Evolutionary conservation across 2,888 invertebrate genomes (phyloP), one percentile per base, ranked within the genome.

Genomic region (Pollenia amentaria): DNA sequence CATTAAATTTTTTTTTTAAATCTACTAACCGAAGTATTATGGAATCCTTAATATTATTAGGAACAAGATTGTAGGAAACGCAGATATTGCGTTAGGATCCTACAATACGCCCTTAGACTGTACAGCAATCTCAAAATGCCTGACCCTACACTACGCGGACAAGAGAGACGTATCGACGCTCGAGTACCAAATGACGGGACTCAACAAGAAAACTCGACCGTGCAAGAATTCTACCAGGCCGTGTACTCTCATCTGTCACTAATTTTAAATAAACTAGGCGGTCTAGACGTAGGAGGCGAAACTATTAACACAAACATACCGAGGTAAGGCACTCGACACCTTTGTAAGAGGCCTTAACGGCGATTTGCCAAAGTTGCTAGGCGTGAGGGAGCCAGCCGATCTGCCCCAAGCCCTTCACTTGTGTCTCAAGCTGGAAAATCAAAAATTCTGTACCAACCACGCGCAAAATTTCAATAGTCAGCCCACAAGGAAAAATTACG

Each of bases 261-360:
- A n/a, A 89, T 89, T 16, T 42, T 88, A 46, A 89, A 88, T 76
- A 89, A 89, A 85, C 57, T 89, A n/a, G 53, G 55, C n/a, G 77
- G 80, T 21, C 80, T 88, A 78, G 89, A 89, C 2, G 65, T 85
- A 10, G 62, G 87, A n/a, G 18, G 12, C 11, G 89, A 89, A 53
- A 18, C 88, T 46, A 7, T 53, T 89, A 10, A 88, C 87, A 0
- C 53, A 75, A 38, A 84, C 83, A 10, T 88, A 89, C 53, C 46
- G 88, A 57, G 82, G 84, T 42, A 89, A 88, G 80, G 88, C 89
- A 6, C 78, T 89, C 11, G 88, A 89, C 62, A 88, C 89, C 3
- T 89, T 89, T 46, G 69, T 89, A 14, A 65, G 88, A 53, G 88
- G 88, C 14, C 84, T 88, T 14, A 88, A 85, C 38, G 89, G 88